These are phyloP conservation scores for Grapholita molesta DNA, from an alignment of 1,140 invertebrate genomes.

Conservation along the genomic window DNA sequence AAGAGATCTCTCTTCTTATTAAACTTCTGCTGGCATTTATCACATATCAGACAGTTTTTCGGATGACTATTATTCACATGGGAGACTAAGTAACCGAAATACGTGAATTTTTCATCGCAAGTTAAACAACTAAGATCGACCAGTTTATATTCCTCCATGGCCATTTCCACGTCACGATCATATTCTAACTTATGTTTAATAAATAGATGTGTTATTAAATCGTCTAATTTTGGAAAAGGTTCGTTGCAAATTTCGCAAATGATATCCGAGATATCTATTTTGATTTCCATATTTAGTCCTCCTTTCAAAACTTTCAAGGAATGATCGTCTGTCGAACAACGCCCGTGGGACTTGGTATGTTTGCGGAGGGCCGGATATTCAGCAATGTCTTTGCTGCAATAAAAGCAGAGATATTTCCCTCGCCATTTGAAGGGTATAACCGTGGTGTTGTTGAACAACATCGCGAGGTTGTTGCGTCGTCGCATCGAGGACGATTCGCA, in stretches of 20 bases:
- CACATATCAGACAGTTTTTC: slow-evolving; percentile 61
- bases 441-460: slow-evolving; percentile 64
- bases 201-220: slow-evolving; percentile 51
- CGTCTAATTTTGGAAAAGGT: slow-evolving; percentile 38
- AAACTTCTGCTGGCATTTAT: slow-evolving; percentile 66
- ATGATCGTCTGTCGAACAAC: slow-evolving; percentile 55
- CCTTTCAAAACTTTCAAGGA: slow-evolving; percentile 62
- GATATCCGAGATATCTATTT: slow-evolving; percentile 61
- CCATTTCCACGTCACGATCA: slow-evolving; percentile 58
- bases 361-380: slow-evolving; percentile 52
- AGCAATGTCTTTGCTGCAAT: slow-evolving; percentile 59
- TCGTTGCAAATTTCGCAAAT: slow-evolving; percentile 56
- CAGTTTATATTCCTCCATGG: slow-evolving; percentile 57
- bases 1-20: slow-evolving; percentile 67
- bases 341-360: slow-evolving; percentile 60
- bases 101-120: slow-evolving; percentile 58
- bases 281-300: slow-evolving; percentile 67
- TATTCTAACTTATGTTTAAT: slow-evolving; percentile 57
- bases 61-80: slow-evolving; percentile 64
- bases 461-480: slow-evolving; percentile 57
- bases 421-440: slow-evolving; percentile 71
- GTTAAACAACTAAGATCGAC: slow-evolving; percentile 49
- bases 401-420: slow-evolving; percentile 67
- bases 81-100: slow-evolving; percentile 65
- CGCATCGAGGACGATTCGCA: slow-evolving; percentile 60